Percentiles rank a stretch among this genome's conserved stretches.
These are phyloP conservation scores for Boloria selene DNA, from an alignment of 2,888 invertebrate species.

Conservation along the genomic window DNA sequence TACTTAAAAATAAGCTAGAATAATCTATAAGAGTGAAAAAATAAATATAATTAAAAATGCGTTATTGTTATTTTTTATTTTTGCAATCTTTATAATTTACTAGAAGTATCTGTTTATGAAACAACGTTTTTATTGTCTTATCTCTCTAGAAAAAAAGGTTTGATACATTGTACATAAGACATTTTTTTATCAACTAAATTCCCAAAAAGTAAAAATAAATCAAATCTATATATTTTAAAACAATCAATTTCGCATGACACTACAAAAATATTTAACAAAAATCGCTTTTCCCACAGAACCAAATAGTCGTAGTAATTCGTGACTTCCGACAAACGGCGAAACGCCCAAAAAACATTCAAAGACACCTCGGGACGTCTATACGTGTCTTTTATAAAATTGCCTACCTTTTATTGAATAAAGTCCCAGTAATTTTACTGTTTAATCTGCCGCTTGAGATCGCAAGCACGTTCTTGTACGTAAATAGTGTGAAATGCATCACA, in stretches of 20 bases:
- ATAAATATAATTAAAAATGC: too few species aligned
- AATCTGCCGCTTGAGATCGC: constrained; percentile 36
- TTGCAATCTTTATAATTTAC: too few species aligned
- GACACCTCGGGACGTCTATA: constrained; percentile 43
- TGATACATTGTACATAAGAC: too few species aligned
- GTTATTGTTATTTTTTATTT: too few species aligned
- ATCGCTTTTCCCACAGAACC: constrained; percentile 42
- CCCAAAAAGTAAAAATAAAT: neutral
- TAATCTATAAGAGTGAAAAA: too few species aligned
- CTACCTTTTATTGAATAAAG: constrained; percentile 47
- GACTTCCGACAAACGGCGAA: constrained; percentile 48
- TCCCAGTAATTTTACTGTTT: constrained; percentile 44
- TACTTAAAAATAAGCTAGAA: too few species aligned
- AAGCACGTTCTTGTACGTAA: constrained; percentile 37
- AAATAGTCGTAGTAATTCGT: constrained; percentile 40
- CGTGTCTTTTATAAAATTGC: constrained; percentile 47
- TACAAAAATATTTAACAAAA: constrained; percentile 18
- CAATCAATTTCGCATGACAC: constrained; percentile 23
- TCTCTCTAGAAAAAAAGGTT: too few species aligned
- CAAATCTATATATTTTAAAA: neutral
- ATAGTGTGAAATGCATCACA: constrained; percentile 13
- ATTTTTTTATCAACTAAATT: too few species aligned
- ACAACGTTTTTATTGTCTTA: too few species aligned
- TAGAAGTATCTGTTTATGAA: too few species aligned
- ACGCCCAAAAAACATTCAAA: constrained; percentile 45